A percentile compares a stretch with the other conserved stretches of the same genome.
Evolutionary conservation across 1,140 invertebrate genomes (phyloP).

Genomic region (Zaprionus inermis): DNA sequence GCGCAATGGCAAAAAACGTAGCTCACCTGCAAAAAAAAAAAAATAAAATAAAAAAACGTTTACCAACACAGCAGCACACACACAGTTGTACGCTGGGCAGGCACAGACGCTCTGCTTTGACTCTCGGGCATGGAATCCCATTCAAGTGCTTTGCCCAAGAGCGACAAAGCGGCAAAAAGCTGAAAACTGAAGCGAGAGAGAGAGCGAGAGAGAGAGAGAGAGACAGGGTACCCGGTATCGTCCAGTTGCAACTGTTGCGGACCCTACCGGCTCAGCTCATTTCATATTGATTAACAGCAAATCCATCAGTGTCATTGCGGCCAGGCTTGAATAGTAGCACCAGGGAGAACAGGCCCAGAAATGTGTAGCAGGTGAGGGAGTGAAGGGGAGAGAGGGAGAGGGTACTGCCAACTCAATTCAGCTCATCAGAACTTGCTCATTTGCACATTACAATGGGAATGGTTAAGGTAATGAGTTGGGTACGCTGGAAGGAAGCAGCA

Average conservation of each 20-base stretch:
- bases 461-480: constrained; percentile 5
- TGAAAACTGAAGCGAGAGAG: not conserved
- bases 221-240: not conserved
- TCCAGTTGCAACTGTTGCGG: constrained; percentile 11
- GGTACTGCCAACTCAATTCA: constrained; percentile 37
- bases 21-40: not conserved
- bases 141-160: constrained; percentile 19
- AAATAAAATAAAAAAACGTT: constrained; percentile 11
- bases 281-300: constrained; percentile 78
- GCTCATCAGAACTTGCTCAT: constrained; percentile 55
- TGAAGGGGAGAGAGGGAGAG: not conserved
- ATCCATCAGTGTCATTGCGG: constrained; percentile 79
- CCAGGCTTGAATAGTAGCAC: constrained; percentile 8
- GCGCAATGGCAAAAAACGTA: constrained; percentile 26
- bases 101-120: not conserved
- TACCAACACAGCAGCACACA: constrained; percentile 48
- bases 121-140: not conserved
- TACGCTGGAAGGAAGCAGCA: not conserved
- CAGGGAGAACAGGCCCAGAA: not conserved
- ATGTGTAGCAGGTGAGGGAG: not conserved
- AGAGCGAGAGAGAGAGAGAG: not conserved
- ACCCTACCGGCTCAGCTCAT: constrained; percentile 40
- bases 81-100: not conserved
- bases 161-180: constrained; percentile 43
- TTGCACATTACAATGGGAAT: constrained; percentile 50